Evolutionary conservation across 1,140 invertebrate genomes (phyloP).

Genomic region (Nilaparvata lugens): DNA sequence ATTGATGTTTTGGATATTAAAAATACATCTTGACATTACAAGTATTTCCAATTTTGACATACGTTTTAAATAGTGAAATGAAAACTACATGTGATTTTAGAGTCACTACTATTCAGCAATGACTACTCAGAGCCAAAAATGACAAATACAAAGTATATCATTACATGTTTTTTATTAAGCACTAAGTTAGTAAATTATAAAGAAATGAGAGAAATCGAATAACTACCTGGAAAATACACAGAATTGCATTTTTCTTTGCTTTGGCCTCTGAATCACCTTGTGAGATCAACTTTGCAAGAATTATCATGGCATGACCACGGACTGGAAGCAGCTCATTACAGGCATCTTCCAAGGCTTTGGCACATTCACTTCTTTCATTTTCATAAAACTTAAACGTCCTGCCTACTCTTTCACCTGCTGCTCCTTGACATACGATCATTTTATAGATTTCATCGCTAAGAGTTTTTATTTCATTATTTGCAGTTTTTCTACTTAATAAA

Average conservation of each 20-base stretch:
- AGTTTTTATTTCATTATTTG: constrained; percentile 25
- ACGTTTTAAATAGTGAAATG: too few relatives aligned
- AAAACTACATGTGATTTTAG: too few relatives aligned
- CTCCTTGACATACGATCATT: constrained; percentile 40
- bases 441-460: constrained; percentile 37
- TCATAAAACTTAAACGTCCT: constrained; percentile 29
- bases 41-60: too few relatives aligned
- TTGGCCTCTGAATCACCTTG: constrained; percentile 49
- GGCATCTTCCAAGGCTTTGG: constrained; percentile 55
- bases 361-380: constrained; percentile 35
- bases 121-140: too few relatives aligned
- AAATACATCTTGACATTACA: too few relatives aligned
- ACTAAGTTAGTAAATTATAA: too few relatives aligned
- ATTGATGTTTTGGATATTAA: too few relatives aligned
- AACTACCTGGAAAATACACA: constrained; percentile 51
- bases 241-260: constrained; percentile 52
- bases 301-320: constrained; percentile 66
- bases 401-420: constrained; percentile 21
- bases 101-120: too few relatives aligned
- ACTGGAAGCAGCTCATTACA: constrained; percentile 67
- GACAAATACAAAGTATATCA: too few relatives aligned
- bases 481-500: constrained; percentile 23
- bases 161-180: too few relatives aligned
- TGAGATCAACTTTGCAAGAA: constrained; percentile 60
- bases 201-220: constrained; percentile 17